Base-by-base conservation (phyloP, 2,888 invertebrate genomes). In the Xestia xanthographa region DNA sequence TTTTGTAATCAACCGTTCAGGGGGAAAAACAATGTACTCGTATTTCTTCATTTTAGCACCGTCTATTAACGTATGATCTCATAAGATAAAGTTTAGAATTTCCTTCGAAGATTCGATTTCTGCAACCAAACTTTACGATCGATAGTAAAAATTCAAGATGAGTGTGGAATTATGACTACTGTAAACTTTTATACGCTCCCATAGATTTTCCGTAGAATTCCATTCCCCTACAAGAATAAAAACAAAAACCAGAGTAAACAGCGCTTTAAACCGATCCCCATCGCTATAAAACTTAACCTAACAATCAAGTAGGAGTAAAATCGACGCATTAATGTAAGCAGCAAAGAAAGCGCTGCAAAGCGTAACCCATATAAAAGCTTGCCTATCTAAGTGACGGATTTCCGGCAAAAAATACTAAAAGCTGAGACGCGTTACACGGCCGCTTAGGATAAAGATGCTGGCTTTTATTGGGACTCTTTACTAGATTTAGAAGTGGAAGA, bases 391-490 rank as follows among this genome's bases (percentile, higher is more conserved):
- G 88, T 87, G 80, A 78, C 84, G 87, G 87, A 87, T 81, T 72
- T 87, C 87, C 88, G 75, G 66, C 68, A 80, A 82, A 86, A 88
- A 82, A 86, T 75, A 86, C 83, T 86, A 86, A 88, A 85, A 88
- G 85, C 88, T 69, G 62, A 86, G 78, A 86, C 66, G 80, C 75
- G 79, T 83, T 79, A 82, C 80, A 74, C 79, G 72, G 60, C 67
- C 66, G 83, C 67, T 86, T 79, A 66, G 75, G 60, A 75, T 83
- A 73, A 87, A 84, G 81, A 86, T 65, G 67, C 56, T 50, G 69
- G 63, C 56, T 72, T 82, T 82, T 77, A 85, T 74, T 77, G 66
- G 22, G 22, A 56, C 45, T 66, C 29, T 66, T 67, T 63, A 38
- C 60, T 72, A 60, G 60, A 38, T 56, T 71, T 65, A 26, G 22